Conservation (phyloP, 2,797 vertebrate genomes). For the Discoglossus pictus region DNA sequence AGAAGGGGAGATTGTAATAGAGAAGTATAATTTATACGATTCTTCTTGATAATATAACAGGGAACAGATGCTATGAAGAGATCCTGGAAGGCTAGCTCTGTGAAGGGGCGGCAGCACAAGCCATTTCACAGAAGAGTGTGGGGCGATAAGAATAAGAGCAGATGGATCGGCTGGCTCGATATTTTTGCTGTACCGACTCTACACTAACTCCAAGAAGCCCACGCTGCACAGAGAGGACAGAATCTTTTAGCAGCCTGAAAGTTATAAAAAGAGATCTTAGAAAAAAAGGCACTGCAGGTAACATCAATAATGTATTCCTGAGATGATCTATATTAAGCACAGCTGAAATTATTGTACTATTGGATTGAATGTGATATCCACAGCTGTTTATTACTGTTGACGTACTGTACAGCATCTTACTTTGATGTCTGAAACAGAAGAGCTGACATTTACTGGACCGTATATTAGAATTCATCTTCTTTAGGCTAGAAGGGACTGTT, state of each 20-base stretch:
- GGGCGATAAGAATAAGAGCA: not conserved
- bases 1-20: too few relatives aligned
- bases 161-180: not conserved
- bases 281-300: not conserved
- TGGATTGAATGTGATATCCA: too few relatives aligned
- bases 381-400: not conserved
- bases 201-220: not conserved
- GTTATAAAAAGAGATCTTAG: not conserved
- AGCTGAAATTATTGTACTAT: too few relatives aligned
- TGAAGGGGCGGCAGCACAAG: not conserved
- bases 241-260: not conserved
- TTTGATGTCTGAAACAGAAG: not conserved
- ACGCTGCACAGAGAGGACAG: not conserved
- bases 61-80: slow-evolving; percentile 3
- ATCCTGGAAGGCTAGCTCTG: not conserved
- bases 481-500: too few relatives aligned
- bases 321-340: too few relatives aligned
- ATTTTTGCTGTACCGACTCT: not conserved
- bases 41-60: slow-evolving; percentile 1
- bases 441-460: too few relatives aligned
- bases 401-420: not conserved
- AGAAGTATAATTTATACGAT: not conserved
- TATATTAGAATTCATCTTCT: too few relatives aligned
- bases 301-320: too few relatives aligned
- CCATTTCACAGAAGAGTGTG: not conserved